Conservation (phyloP, 2,113 vertebrate genomes). For the Uropsilus gracilis region DNA sequence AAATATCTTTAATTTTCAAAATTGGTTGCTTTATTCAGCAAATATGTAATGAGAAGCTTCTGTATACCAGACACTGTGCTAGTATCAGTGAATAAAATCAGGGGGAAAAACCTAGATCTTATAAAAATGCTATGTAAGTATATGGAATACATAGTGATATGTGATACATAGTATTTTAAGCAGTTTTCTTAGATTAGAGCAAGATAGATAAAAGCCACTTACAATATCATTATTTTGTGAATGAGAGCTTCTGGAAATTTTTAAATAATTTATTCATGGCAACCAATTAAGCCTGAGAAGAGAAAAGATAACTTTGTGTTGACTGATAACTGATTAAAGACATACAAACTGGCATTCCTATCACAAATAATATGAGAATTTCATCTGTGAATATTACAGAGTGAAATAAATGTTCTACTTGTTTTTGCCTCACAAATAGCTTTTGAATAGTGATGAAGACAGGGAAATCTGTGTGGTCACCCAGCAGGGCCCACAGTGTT, state of each 20-base stretch:
- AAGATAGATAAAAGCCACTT: not conserved
- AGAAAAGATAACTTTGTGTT: slow-evolving; percentile 22
- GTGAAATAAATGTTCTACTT: not conserved
- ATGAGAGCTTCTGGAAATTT: slow-evolving; percentile 39
- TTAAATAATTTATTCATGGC: slow-evolving; percentile 64
- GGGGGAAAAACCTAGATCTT: not conserved
- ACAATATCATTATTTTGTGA: slow-evolving; percentile 17
- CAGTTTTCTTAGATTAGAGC: not conserved
- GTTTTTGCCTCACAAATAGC: not conserved
- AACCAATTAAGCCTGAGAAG: slow-evolving; percentile 26
- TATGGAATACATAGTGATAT: not conserved
- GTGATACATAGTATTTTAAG: not conserved
- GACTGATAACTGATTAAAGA: slow-evolving; percentile 44
- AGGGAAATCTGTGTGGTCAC: not conserved
- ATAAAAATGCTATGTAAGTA: not conserved
- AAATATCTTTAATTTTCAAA: not conserved
- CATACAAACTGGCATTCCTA: slow-evolving; percentile 10
- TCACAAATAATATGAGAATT: slow-evolving; percentile 35
- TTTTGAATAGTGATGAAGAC: not conserved
- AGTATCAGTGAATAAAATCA: not conserved
- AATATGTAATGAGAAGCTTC: not conserved
- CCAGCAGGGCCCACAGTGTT: not conserved
- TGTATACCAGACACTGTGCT: not conserved
- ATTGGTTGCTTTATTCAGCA: not conserved
- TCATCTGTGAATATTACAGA: slow-evolving; percentile 1